Evolutionary conservation across 2,113 vertebrate species (phyloP), one percentile per base, ranked within the genome.

Genomic region (Ptychochromis oligacanthus): DNA sequence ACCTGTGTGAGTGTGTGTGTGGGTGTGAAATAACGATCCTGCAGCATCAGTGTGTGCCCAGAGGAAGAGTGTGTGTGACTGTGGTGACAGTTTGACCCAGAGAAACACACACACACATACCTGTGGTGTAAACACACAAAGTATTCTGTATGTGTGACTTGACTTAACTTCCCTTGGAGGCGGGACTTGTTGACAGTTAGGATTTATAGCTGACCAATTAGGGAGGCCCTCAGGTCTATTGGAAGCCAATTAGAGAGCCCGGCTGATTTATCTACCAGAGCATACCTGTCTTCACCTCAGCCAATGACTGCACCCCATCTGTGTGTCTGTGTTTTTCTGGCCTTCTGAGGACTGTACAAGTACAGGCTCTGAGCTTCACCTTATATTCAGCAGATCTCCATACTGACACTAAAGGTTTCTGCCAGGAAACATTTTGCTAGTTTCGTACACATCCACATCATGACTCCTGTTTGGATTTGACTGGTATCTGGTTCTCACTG

Each of bases 121-220:
- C 59, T 18, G 8, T 13, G 59, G 31, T 43, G n/a, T 65, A 43
- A 6, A 10, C 38, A 43, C 43, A 5, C 62, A 24, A 1, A 43
- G 36, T 15, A 15, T 49, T 2, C 1, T 64, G 61, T 62, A 8
- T 31, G 26, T 55, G 54, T 62, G 34, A 10, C 18, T 55, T 24
- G 40, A 17, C 17, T 24, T 65, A 24, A 40, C n/a, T 43, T 65
- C 38, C 36, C 62, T 24, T 24, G 36, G 62, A 24, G 62, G 62
- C 36, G n/a, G 36, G 62, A 65, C 22, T 65, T 84, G 82, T 22
- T 79, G 85, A 84, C 81, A 79, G 62, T 24, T 65, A 65, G 38
- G 38, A 65, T 40, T 67, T 65, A 46, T 65, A 43, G 38, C 62
- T 10, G 22, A 65, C 62, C 62, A 65, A 6, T 6, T 46, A 26